Conservation (phyloP, 2,888 invertebrate genomes). For the Glyphotaelius pellucidus region DNA sequence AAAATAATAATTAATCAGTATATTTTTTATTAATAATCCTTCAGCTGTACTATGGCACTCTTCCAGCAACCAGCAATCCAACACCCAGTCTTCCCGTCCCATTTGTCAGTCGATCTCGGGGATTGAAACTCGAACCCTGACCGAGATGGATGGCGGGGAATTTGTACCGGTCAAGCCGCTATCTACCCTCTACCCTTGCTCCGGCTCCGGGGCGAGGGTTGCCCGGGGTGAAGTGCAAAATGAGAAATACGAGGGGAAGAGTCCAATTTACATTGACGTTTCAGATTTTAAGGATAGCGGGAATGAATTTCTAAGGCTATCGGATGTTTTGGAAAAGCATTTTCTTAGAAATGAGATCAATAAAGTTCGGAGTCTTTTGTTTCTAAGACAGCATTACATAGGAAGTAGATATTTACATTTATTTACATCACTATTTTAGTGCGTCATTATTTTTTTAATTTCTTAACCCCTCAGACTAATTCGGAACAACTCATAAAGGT, state of each 20-base stretch:
- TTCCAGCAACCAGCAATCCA: not conserved
- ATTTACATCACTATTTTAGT: too few species aligned
- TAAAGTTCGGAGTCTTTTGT: not conserved
- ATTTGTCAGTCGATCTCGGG: slow-evolving; percentile 33
- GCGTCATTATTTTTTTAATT: too few species aligned
- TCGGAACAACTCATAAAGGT: too few species aligned
- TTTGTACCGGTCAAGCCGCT: slow-evolving; percentile 59
- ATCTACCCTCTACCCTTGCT: slow-evolving; percentile 4
- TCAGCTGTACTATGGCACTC: not conserved
- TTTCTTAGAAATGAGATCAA: not conserved
- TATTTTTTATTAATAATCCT: not conserved
- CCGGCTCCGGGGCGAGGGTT: not conserved
- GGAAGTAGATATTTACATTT: not conserved
- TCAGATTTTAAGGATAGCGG: not conserved
- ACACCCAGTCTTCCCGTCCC: not conserved
- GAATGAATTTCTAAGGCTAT: slow-evolving; percentile 20
- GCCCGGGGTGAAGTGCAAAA: not conserved
- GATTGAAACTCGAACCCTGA: slow-evolving; percentile 57
- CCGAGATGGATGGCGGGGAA: slow-evolving; percentile 52
- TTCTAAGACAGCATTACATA: not conserved
- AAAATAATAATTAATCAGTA: not conserved
- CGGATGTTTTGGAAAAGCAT: not conserved
- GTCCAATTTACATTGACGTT: slow-evolving; percentile 22
- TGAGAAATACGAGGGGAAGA: not conserved
- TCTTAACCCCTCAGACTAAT: too few species aligned